Evolutionary conservation across 1,140 invertebrate species (phyloP).

Genomic region (Heliothis virescens): DNA sequence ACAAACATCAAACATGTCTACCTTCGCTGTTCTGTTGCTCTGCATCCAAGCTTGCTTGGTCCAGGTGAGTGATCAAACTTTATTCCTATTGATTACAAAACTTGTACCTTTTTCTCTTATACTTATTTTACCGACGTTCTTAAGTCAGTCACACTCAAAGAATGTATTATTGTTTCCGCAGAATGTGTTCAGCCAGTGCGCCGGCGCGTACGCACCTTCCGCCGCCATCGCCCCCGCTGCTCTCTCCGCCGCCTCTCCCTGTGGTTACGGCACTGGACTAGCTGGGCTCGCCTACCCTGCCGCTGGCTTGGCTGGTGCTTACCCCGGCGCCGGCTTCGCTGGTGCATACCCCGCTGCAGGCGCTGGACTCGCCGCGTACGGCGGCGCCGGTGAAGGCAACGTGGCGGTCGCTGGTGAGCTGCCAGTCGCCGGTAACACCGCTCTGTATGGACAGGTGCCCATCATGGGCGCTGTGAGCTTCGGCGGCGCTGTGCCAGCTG

Average conservation of each 20-base stretch:
- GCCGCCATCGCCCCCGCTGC: not conserved
- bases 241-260: not conserved
- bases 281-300: no score
- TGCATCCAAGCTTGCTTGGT: slow-evolving; percentile 65
- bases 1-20: no score
- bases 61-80: slow-evolving; percentile 59
- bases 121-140: slow-evolving; percentile 52
- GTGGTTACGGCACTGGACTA: no score
- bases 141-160: not conserved
- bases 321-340: no score
- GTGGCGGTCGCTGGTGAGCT: slow-evolving; percentile 42
- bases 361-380: no score
- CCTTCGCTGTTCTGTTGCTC: slow-evolving; percentile 46
- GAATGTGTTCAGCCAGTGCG: not conserved
- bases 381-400: slow-evolving; percentile 43
- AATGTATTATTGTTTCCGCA: not conserved
- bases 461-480: slow-evolving; percentile 47
- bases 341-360: no score
- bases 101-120: no score
- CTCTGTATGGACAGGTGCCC: slow-evolving; percentile 35
- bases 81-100: slow-evolving; percentile 5
- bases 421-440: slow-evolving; percentile 40
- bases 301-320: no score
- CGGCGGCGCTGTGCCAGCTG: slow-evolving; percentile 1
- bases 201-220: not conserved